Evolutionary conservation across 2,888 invertebrate genomes (phyloP).

Genomic region (Amorpha juglandis): DNA sequence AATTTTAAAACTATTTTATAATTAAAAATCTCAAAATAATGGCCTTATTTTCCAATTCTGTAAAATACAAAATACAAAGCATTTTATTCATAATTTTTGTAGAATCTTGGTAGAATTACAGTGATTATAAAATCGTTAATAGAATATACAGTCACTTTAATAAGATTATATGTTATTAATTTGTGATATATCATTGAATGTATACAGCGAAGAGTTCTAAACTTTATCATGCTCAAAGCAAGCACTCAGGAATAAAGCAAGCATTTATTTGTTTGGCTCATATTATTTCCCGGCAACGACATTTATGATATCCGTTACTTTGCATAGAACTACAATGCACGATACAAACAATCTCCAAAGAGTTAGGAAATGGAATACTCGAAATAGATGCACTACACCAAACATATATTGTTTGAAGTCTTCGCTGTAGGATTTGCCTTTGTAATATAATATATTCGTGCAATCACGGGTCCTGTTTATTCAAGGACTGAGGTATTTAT

Average conservation of each 20-base stretch:
- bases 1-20: no score
- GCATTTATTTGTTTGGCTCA: background rate
- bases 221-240: background rate
- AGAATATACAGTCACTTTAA: no score
- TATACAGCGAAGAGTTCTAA: background rate
- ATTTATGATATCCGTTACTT: background rate
- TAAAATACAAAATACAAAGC: no score
- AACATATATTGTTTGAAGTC: slow-evolving; percentile 4
- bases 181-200: no score
- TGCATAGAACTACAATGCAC: background rate
- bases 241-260: background rate
- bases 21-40: no score
- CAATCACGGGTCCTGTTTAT: slow-evolving; percentile 69
- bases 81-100: no score
- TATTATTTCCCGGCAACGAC: background rate
- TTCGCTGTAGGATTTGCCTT: background rate
- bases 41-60: no score
- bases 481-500: slow-evolving; percentile 70
- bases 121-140: no score
- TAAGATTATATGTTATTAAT: no score
- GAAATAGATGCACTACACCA: slow-evolving; percentile 1
- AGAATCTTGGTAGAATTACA: no score
- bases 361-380: slow-evolving; percentile 20
- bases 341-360: slow-evolving; percentile 6
- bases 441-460: slow-evolving; percentile 36